phyloP scores from a whole-genome alignment of 2,113 vertebrate species.

The Sylvia atricapilla region DNA sequence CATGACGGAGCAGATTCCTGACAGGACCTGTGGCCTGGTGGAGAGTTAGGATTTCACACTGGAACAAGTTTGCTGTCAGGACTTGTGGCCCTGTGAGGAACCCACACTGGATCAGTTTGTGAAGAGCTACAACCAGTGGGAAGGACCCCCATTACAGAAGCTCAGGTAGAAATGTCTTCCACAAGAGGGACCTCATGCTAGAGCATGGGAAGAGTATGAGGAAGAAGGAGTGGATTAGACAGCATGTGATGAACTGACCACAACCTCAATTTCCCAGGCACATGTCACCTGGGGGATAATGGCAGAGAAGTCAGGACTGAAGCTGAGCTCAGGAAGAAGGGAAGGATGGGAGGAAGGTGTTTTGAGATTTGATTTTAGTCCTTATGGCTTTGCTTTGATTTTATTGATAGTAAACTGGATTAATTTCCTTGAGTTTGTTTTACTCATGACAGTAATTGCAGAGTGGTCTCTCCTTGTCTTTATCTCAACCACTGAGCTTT shows the following conservation, averaged over 20 bases:
- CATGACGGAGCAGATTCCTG: neutral
- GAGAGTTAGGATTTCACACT: neutral
- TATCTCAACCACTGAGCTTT: neutral
- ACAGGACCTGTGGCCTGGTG: neutral
- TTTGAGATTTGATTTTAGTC: neutral
- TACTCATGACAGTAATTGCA: rapidly evolving
- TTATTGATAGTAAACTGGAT: neutral
- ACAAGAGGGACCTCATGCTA: neutral
- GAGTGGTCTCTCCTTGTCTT: neutral
- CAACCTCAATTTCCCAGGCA: rapidly evolving
- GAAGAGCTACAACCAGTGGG: neutral
- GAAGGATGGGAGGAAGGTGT: neutral
- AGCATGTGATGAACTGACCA: neutral
- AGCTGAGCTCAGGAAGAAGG: neutral
- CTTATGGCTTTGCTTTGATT: neutral
- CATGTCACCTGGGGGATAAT: rapidly evolving
- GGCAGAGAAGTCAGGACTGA: neutral
- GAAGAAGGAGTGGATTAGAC: neutral
- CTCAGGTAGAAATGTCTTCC: neutral
- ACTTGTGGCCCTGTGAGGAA: neutral
- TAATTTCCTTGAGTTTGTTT: neutral
- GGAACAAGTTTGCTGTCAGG: neutral
- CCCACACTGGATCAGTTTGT: neutral
- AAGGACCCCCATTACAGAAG: neutral
- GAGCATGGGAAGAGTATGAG: neutral